Conservation (phyloP, 2,888 invertebrate species). For the Nineta flava region DNA sequence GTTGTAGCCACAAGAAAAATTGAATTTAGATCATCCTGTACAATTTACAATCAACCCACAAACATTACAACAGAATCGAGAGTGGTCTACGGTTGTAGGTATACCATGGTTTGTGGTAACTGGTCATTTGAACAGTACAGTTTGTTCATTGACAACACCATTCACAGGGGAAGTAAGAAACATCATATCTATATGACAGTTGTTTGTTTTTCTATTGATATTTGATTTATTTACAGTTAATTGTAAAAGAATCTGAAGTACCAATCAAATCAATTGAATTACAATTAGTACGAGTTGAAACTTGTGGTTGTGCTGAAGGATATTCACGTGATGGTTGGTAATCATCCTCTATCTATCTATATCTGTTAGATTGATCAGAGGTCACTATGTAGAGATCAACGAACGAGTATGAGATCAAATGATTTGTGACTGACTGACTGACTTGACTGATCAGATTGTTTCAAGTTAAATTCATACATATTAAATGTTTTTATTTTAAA, state of each 20-base stretch:
- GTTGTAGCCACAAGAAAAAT: constrained; percentile 22
- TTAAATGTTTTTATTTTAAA: too few species aligned
- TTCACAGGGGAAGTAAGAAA: constrained; percentile 64
- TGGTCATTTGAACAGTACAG: constrained; percentile 68
- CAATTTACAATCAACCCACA: constrained; percentile 76
- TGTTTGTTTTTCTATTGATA: constrained; percentile 1
- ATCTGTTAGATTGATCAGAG: too few species aligned
- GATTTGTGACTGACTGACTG: background rate
- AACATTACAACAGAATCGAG: constrained; percentile 47
- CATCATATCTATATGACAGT: background rate
- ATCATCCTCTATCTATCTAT: too few species aligned
- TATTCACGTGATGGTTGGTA: constrained; percentile 75
- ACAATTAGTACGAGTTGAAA: constrained; percentile 87
- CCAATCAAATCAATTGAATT: constrained; percentile 85
- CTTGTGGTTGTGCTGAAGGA: constrained; percentile 85
- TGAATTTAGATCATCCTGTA: constrained; percentile 40
- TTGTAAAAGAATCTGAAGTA: constrained; percentile 65
- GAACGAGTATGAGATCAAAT: background rate
- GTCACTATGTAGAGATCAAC: too few species aligned
- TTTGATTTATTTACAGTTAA: constrained; percentile 32
- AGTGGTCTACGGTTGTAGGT: constrained; percentile 17
- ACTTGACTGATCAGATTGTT: too few species aligned
- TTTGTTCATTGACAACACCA: constrained; percentile 71
- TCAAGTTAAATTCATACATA: too few species aligned
- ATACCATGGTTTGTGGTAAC: constrained; percentile 74